Percentiles rank a stretch among this genome's conserved stretches.
phyloP scores from a whole-genome alignment of 2,888 invertebrate genomes.

The Zygogramma bicolorata region DNA sequence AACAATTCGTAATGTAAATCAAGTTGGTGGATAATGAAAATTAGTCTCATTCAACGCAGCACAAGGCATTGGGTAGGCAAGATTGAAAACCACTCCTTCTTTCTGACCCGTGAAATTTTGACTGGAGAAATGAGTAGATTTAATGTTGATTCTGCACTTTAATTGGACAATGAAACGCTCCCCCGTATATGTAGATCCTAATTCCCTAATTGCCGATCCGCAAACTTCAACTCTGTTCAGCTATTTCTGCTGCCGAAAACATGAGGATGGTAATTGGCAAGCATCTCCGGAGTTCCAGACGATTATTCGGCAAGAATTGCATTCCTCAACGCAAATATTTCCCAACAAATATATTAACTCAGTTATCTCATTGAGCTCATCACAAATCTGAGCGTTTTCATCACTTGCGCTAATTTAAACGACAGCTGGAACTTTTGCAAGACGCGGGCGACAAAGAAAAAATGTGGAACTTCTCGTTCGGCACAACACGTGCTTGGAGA shows the following conservation, averaged over 20 bases:
- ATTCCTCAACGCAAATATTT: neutral
- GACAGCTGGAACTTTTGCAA: slow-evolving; percentile 31
- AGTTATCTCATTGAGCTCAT: slow-evolving; percentile 20
- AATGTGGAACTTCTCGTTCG: neutral
- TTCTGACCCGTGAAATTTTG: no score
- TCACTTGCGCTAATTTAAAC: slow-evolving; percentile 25
- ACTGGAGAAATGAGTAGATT: no score
- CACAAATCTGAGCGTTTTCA: slow-evolving; percentile 23
- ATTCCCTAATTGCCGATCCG: neutral
- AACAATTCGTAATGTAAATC: no score
- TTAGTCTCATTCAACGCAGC: no score
- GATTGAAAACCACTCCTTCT: no score
- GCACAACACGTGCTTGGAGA: slow-evolving; percentile 12
- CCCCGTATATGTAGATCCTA: no score
- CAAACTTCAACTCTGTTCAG: neutral
- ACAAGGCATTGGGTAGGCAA: no score
- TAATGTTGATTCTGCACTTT: no score
- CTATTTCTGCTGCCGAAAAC: neutral
- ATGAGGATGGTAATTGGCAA: neutral
- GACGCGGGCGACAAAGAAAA: slow-evolving; percentile 24
- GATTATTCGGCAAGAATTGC: neutral
- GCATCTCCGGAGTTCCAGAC: neutral
- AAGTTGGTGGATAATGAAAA: no score
- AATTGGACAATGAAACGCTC: no score
- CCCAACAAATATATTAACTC: neutral